These are phyloP conservation scores for Papilio elwesi DNA, from an alignment of 2,888 invertebrate genomes.

Conservation along the genomic window DNA sequence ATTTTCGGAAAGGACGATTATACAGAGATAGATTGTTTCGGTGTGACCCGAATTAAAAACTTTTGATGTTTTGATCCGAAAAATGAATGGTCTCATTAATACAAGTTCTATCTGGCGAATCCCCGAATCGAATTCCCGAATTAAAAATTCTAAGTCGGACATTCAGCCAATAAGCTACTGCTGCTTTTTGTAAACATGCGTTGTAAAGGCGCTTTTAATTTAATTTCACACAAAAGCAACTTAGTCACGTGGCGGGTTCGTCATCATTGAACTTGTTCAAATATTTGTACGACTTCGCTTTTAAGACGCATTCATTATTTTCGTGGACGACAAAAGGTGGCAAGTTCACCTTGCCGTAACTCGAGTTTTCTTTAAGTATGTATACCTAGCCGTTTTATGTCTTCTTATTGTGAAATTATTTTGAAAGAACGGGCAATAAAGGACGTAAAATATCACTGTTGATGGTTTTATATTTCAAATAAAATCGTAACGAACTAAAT, in stretches of 20 bases:
- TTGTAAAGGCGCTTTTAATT: not conserved
- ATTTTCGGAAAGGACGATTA: no score
- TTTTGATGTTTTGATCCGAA: no score
- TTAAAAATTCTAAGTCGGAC: no score
- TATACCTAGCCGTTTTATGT: not conserved
- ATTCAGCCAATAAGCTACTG: not conserved
- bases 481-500: no score
- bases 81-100: no score
- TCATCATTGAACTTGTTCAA: not conserved
- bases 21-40: no score
- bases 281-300: conserved; percentile 12
- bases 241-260: not conserved
- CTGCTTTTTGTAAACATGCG: not conserved
- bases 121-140: no score
- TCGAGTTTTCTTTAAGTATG: not conserved
- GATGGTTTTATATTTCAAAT: no score
- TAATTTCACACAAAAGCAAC: not conserved
- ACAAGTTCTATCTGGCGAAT: no score
- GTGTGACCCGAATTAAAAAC: no score
- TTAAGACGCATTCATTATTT: not conserved
- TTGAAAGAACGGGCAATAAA: not conserved
- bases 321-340: not conserved
- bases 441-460: not conserved
- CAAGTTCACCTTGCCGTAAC: not conserved
- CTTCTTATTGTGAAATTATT: not conserved